Base-by-base conservation (phyloP, 2,888 invertebrate genomes). In the Asteroscopus sphinx region DNA sequence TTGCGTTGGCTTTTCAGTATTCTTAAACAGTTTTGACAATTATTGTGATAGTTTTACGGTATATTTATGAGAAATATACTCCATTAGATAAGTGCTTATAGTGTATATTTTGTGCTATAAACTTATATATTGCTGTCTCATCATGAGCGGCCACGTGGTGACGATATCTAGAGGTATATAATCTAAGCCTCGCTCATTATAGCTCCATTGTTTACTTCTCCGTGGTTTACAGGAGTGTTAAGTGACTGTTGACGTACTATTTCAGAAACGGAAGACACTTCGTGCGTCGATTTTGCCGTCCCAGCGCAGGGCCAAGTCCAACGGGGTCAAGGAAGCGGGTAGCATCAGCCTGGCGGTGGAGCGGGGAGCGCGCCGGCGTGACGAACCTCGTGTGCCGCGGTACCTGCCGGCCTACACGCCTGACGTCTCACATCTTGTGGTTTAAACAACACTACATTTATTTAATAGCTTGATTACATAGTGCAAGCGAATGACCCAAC, bases 181-280 rank as follows among this genome's bases (percentile, higher is more conserved):
- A n/a, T n/a, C n/a, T n/a, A n/a, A n/a, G n/a, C n/a, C n/a, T 21
- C 21, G 26, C 11, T n/a, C 17, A 54, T 59, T 42, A 37, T 46
- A 30, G 47, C 33, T 56, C 56, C 75, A 76, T 28, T 61, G 49
- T 51, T 49, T 37, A 44, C 45, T 64, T 25, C 25, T 56, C 40
- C 11, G 59, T 57, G 56, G 33, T 65, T 51, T 61, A 62, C 55
- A 39, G 8, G 13, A 33, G 13, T 30, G 33, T 33, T 41, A 25
- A n/a, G 17, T 58, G 32, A 71, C 48, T n/a, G n/a, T n/a, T 32
- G 8, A 56, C 45, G 12, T 11, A 32, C 66, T 66, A 77, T 95
- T 96, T 60, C 94, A 99, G 98, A 98, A 98, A 95, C 96, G 98
- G 49, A 98, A 98, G 92, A 96, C 97, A 0, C 91, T 98, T 71